Percentiles rank a stretch among this genome's conserved stretches.
Conservation (phyloP, 2,113 vertebrate genomes). For the Ceratotherium simum region DNA sequence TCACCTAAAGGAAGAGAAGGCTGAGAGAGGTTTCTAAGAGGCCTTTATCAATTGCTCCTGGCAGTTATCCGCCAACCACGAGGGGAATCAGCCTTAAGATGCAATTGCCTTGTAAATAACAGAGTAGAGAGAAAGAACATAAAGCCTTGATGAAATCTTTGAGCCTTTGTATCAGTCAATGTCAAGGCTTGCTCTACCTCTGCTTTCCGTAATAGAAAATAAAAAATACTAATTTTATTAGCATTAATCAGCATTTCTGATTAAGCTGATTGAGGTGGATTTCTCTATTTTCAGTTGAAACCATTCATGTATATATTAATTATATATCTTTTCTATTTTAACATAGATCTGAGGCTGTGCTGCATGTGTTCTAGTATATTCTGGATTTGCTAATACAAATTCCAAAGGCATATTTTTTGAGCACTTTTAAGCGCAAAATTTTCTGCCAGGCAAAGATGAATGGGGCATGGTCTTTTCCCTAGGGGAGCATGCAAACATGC, state of each 20-base stretch:
- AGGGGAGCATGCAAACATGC: not conserved
- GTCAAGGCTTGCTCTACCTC: not conserved
- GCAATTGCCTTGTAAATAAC: not conserved
- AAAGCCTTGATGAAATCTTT: not conserved
- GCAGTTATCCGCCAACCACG: not conserved
- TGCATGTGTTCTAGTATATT: not conserved
- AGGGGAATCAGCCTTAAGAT: not conserved
- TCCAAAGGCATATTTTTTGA: constrained; percentile 21
- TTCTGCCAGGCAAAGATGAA: constrained; percentile 2
- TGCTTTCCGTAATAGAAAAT: not conserved
- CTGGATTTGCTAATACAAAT: constrained; percentile 16
- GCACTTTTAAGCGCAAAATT: not conserved
- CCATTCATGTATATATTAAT: not conserved
- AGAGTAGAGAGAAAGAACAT: not conserved
- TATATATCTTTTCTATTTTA: not conserved
- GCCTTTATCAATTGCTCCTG: not conserved
- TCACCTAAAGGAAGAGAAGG: not conserved
- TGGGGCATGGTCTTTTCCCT: constrained; percentile 1
- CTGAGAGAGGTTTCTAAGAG: not conserved
- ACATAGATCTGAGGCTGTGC: not conserved
- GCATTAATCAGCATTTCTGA: not conserved
- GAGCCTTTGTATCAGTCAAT: not conserved
- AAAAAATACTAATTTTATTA: not conserved
- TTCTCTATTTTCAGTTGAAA: constrained; percentile 30
- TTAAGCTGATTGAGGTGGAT: not conserved